Conservation (phyloP, 1,140 invertebrate species). For the Oryctes rhinoceros region DNA sequence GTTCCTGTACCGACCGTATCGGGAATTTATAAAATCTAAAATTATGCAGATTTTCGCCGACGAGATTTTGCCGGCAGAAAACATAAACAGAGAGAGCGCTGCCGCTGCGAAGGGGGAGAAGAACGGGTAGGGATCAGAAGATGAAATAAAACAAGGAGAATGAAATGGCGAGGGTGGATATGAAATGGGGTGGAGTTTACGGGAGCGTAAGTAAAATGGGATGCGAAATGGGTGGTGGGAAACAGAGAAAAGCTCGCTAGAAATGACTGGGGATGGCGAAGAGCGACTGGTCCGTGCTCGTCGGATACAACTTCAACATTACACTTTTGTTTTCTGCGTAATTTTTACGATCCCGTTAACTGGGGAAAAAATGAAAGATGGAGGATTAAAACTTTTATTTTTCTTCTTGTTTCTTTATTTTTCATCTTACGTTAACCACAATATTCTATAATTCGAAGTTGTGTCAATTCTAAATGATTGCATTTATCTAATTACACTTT, state of each 20-base stretch:
- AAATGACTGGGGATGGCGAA: conserved; percentile 45
- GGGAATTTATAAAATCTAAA: conserved; percentile 55
- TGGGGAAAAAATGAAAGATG: conserved; percentile 34
- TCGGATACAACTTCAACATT: conserved; percentile 45
- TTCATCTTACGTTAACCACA: background rate
- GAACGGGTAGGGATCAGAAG: conserved; percentile 34
- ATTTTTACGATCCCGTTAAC: conserved; percentile 46
- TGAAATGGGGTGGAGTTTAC: conserved; percentile 63
- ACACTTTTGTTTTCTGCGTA: conserved; percentile 52
- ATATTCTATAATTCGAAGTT: background rate
- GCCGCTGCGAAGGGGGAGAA: conserved; percentile 12
- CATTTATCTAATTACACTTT: background rate
- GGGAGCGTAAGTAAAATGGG: conserved; percentile 62
- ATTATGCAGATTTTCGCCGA: conserved; percentile 59
- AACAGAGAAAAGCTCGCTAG: conserved; percentile 51
- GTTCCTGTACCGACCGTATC: conserved; percentile 26
- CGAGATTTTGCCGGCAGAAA: conserved; percentile 58
- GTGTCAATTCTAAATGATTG: background rate
- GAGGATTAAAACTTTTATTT: conserved; percentile 21
- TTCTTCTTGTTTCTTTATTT: conserved; percentile 35
- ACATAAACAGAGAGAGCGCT: conserved; percentile 55
- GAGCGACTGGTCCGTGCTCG: conserved; percentile 13
- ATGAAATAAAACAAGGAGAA: conserved; percentile 63
- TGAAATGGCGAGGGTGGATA: conserved; percentile 62
- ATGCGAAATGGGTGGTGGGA: conserved; percentile 59